Evolutionary conservation across 2,797 vertebrate genomes (phyloP).

Genomic region (Carcharodon carcharias): DNA sequence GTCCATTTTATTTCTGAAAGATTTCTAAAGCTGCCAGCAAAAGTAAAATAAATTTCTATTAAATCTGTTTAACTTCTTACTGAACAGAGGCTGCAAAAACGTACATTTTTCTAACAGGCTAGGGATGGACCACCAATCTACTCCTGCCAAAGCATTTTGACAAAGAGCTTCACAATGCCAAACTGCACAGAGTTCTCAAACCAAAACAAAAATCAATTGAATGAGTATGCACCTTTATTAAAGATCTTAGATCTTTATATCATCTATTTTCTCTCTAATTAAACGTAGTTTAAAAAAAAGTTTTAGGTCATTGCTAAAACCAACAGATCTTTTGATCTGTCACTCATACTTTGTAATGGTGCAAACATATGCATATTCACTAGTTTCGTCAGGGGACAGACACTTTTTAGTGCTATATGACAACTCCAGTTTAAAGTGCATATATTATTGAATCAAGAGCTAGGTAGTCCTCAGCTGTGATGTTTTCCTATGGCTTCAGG

Average conservation of each 20-base stretch:
- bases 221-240: background rate
- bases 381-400: background rate
- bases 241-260: background rate
- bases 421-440: background rate
- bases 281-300: background rate
- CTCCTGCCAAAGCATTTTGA: background rate
- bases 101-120: background rate
- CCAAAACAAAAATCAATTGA: background rate
- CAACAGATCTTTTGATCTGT: background rate
- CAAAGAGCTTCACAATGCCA: background rate
- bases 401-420: too few relatives aligned
- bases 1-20: background rate
- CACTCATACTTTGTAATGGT: background rate
- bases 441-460: background rate
- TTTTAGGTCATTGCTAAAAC: background rate
- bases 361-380: background rate
- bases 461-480: background rate
- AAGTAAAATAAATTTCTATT: background rate
- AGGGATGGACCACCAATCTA: background rate
- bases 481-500: background rate
- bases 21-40: background rate
- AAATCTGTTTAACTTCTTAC: background rate
- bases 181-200: background rate
- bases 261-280: background rate
- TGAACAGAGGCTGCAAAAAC: background rate